Percentiles rank a stretch among this genome's conserved stretches.
Evolutionary conservation across 2,113 vertebrate species (phyloP).

Genomic region (Orthochromis malagaraziensis): DNA sequence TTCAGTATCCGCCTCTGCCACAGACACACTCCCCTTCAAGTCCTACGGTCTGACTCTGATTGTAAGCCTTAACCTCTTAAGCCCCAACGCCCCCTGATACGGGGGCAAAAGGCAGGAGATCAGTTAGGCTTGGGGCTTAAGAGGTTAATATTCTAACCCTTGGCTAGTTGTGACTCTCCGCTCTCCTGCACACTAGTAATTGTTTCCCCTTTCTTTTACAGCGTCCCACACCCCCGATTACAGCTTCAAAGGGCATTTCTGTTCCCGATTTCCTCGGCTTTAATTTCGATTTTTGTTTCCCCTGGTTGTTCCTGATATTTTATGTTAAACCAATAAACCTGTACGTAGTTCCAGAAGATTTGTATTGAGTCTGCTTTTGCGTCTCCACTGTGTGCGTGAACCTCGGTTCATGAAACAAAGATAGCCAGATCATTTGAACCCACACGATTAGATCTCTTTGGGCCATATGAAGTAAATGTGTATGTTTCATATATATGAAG

Average conservation of each 20-base stretch:
- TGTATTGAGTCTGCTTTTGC: not conserved
- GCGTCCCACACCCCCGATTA: not conserved
- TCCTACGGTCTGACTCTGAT: not conserved
- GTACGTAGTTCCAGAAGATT: not conserved
- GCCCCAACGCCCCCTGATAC: no score
- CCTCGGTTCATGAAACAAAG: not conserved
- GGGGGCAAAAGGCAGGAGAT: no score
- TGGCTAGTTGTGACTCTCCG: not conserved
- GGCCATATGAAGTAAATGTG: not conserved
- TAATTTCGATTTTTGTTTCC: not conserved
- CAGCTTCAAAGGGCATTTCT: not conserved
- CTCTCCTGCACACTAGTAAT: not conserved
- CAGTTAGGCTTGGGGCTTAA: no score
- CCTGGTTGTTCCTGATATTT: not conserved
- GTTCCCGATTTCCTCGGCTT: not conserved
- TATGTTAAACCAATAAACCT: not conserved
- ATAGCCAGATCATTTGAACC: not conserved
- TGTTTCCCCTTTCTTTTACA: not conserved
- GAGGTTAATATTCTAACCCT: not conserved
- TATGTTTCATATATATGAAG: not conserved
- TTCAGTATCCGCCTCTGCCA: not conserved
- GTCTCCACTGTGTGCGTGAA: not conserved
- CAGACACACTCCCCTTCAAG: not conserved
- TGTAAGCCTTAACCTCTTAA: not conserved
- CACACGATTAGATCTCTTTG: conserved; percentile 3